These are phyloP conservation scores for Mola mola DNA, from an alignment of 2,113 vertebrate genomes.

Conservation along the genomic window DNA sequence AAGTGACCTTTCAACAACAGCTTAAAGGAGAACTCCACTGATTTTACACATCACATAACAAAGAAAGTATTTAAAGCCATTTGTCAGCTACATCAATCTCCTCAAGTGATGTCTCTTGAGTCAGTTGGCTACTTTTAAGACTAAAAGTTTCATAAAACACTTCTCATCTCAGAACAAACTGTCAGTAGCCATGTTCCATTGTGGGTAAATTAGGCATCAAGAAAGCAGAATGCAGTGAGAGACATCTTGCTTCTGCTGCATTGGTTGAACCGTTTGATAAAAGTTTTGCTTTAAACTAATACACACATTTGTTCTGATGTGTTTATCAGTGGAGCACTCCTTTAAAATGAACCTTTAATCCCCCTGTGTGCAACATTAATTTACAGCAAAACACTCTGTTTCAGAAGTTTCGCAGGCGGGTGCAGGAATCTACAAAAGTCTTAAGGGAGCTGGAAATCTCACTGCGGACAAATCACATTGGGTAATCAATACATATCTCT, in stretches of 20 bases:
- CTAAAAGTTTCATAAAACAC: too few relatives aligned
- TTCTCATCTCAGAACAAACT: too few relatives aligned
- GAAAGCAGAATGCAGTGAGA: background rate
- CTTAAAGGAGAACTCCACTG: background rate
- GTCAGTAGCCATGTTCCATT: background rate
- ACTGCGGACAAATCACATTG: slow-evolving; percentile 95
- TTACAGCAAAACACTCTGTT: slow-evolving; percentile 38
- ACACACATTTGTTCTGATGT: too few relatives aligned
- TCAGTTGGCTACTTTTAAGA: background rate
- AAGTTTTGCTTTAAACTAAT: too few relatives aligned
- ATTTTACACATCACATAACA: background rate
- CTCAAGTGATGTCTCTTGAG: background rate
- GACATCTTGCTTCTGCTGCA: too few relatives aligned
- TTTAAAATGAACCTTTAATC: background rate
- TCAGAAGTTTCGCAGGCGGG: slow-evolving; percentile 94
- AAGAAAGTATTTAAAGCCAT: background rate
- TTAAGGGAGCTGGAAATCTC: slow-evolving; percentile 96
- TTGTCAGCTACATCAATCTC: too few relatives aligned
- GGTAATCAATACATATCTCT: slow-evolving; percentile 80
- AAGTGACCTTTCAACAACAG: background rate
- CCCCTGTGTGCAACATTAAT: background rate
- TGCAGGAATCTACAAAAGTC: slow-evolving; percentile 96
- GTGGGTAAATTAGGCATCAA: background rate
- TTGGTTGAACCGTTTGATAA: too few relatives aligned
- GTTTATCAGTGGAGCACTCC: background rate